Evolutionary conservation across 2,113 vertebrate species (phyloP), one percentile per base, ranked within the genome.

Genomic region (Pelmatolapia mariae): DNA sequence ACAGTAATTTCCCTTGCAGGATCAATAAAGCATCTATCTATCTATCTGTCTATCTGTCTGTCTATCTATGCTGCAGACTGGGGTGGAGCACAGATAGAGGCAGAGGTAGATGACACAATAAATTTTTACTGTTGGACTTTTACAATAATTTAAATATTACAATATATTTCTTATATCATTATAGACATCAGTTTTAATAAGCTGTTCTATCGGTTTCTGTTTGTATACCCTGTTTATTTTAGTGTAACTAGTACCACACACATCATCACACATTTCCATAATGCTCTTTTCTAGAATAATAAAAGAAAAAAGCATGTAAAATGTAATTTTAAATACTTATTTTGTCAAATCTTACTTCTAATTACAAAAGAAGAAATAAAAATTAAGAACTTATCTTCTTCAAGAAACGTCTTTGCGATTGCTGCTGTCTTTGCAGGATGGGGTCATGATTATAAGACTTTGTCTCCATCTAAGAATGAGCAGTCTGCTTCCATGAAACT

Each of bases 291-390:
- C 38, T 71, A 43, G 12, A 24, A 24, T 71, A 63, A 66, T 66
- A 22, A n/a, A 66, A 66, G 0, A 13, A 0, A 36, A 38, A 66
- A 36, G 31, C 0, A 0, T 66, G 6, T 0, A 66, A 66, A 1
- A 45, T 0, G 0, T 71, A 4, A 71, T 71, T 24, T 16, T 43
- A 71, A 71, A 43, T 45, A 43, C 66, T 24, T 43, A 7, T 73
- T 45, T 73, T 16, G 13, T 45, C n/a, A 73, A 26, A 26, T 73
- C 3, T 2, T 26, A 0, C 38, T 45, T 45, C 26, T 10, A 45
- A 43, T 16, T 10, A 45, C 13, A 29, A 45, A 26, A 50, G 47
- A 45, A 26, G 5, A 45, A 16, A 45, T 45, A 45, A 3, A 26
- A 73, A 5, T 73, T 11, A 47, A 47, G 4, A 73, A 16, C 1